Conservation (phyloP, 2,113 vertebrate genomes). For the Hiodon tergisus region DNA sequence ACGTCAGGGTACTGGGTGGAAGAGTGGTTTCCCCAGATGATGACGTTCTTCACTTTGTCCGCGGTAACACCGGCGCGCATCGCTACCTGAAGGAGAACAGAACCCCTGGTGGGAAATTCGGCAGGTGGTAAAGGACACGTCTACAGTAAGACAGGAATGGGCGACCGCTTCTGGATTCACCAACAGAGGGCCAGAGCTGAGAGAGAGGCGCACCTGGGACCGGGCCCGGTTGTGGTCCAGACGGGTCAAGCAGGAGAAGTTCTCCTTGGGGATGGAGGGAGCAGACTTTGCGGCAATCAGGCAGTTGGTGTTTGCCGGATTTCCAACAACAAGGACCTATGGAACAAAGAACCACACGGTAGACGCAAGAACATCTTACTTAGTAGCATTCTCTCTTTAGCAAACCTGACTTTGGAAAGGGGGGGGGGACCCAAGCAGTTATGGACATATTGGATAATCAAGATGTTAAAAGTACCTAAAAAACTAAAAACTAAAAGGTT, state of each 20-base stretch:
- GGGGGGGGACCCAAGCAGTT: too few relatives aligned
- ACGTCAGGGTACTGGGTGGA: constrained; percentile 84
- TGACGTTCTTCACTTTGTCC: constrained; percentile 76
- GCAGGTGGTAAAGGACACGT: neutral
- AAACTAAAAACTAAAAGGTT: too few relatives aligned
- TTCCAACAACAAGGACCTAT: constrained; percentile 81
- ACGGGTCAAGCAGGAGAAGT: constrained; percentile 82
- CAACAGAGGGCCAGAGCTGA: neutral
- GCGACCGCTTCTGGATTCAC: too few relatives aligned
- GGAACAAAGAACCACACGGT: neutral
- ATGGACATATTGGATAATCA: too few relatives aligned
- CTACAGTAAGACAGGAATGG: neutral
- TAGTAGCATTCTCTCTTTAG: neutral
- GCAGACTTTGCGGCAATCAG: constrained; percentile 78
- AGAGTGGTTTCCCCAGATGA: constrained; percentile 87
- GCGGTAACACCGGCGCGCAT: constrained; percentile 67
- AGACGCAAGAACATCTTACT: neutral
- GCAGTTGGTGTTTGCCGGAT: constrained; percentile 85
- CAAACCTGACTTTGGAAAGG: too few relatives aligned
- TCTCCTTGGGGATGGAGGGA: constrained; percentile 81
- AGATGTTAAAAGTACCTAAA: too few relatives aligned
- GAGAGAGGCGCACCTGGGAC: constrained; percentile 64
- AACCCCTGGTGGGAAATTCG: neutral
- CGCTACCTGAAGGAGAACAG: constrained; percentile 64
- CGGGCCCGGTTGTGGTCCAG: constrained; percentile 82